Evolutionary conservation across 1,140 invertebrate species (phyloP).

Genomic region (Diachasma alloeum): DNA sequence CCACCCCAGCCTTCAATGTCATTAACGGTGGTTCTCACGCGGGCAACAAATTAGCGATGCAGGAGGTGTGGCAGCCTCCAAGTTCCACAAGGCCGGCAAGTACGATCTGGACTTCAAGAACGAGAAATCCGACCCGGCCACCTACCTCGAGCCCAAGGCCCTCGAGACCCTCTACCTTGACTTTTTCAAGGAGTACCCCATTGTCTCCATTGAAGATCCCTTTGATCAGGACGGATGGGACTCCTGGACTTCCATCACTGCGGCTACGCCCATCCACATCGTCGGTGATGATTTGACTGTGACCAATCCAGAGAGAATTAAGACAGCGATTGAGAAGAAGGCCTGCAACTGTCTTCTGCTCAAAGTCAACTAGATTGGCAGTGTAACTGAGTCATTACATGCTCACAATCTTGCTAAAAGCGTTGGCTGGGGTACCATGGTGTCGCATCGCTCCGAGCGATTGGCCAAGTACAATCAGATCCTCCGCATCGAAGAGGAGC

Average conservation of each 20-base stretch:
- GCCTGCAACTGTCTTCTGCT: constrained; percentile 96
- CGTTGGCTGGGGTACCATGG: constrained; percentile 98
- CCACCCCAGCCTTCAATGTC: constrained; percentile 98
- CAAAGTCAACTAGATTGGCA: constrained; percentile 99
- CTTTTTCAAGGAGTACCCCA: constrained; percentile 94
- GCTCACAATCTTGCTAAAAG: constrained; percentile 93
- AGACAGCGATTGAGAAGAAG: constrained; percentile 95
- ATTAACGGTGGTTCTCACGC: constrained; percentile 99
- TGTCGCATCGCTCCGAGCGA: constrained; percentile 97
- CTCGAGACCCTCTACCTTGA: constrained; percentile 88
- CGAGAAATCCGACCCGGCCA: constrained; percentile 81
- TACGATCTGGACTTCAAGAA: constrained; percentile 99
- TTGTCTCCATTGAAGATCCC: constrained; percentile 98
- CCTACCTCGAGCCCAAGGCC: constrained; percentile 81
- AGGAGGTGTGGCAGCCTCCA: constrained; percentile 99
- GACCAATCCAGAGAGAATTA: constrained; percentile 86
- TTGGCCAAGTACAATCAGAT: constrained; percentile 99
- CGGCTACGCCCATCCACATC: constrained; percentile 85
- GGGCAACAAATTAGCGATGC: constrained; percentile 98
- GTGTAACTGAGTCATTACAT: constrained; percentile 95
- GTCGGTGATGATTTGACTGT: constrained; percentile 98
- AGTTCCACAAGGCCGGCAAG: constrained; percentile 86
- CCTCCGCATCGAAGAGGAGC: constrained; percentile 97
- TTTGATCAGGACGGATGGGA: constrained; percentile 98
- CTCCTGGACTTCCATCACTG: constrained; percentile 87